phyloP scores from a whole-genome alignment of 2,797 vertebrate species.

The Clangula hyemalis region DNA sequence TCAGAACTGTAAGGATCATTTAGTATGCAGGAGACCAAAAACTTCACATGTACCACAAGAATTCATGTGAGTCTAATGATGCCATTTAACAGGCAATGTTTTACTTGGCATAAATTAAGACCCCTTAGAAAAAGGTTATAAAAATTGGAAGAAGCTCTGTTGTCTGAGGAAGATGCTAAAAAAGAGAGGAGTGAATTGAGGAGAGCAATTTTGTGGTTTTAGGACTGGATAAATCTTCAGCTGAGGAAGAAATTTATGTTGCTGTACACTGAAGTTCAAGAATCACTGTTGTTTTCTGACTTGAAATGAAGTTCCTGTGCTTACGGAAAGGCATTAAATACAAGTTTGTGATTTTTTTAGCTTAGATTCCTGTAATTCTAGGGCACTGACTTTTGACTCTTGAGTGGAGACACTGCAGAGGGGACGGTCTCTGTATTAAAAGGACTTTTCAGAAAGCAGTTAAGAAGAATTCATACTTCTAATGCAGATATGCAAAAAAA shows the following conservation, averaged over 20 bases:
- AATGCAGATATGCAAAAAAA: background rate
- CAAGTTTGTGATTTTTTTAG: conserved; percentile 17
- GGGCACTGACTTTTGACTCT: conserved; percentile 12
- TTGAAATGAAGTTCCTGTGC: background rate
- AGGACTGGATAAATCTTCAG: conserved; percentile 5
- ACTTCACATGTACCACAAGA: conserved; percentile 22
- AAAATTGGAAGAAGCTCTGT: conserved; percentile 9
- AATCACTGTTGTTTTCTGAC: background rate
- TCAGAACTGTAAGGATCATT: conserved; percentile 35
- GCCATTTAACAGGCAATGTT: conserved; percentile 62
- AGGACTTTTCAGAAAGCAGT: background rate
- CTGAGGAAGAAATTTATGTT: background rate
- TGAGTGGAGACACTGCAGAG: conserved; percentile 16
- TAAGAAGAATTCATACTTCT: background rate
- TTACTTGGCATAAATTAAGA: conserved; percentile 65
- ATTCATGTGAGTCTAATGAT: conserved; percentile 52
- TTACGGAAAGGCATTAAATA: conserved; percentile 20
- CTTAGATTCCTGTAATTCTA: conserved; percentile 9
- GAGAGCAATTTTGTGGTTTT: background rate
- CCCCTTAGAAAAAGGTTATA: conserved; percentile 46
- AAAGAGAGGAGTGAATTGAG: conserved; percentile 2
- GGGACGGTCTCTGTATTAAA: background rate
- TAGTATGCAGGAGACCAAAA: conserved; percentile 39
- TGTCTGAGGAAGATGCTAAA: conserved; percentile 35
- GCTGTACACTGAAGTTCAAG: background rate